These are phyloP conservation scores for Helicorthomorpha holstii DNA, from an alignment of 1,140 invertebrate genomes.

Conservation along the genomic window DNA sequence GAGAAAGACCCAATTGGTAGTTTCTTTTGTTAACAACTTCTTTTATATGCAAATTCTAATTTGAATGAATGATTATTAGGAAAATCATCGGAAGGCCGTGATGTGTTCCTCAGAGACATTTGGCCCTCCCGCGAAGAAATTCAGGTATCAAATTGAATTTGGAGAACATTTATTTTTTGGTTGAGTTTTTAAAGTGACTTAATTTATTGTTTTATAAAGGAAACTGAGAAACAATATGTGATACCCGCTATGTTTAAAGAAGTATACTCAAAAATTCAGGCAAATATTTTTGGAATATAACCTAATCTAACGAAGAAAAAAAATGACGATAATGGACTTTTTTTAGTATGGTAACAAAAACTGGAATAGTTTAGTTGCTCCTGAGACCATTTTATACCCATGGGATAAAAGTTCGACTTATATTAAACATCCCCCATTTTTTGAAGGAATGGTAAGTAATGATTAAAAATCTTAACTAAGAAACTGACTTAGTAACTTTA, in stretches of 20 bases:
- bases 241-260: constrained; percentile 96
- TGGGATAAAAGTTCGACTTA: constrained; percentile 88
- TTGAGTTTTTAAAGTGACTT: background rate
- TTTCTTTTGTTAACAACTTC: background rate
- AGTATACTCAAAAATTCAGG: constrained; percentile 65
- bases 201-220: constrained; percentile 28
- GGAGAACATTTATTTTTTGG: background rate
- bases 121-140: constrained; percentile 89
- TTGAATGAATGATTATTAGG: constrained; percentile 36
- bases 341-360: constrained; percentile 55
- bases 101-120: constrained; percentile 76
- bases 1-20: constrained; percentile 67
- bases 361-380: constrained; percentile 70
- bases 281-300: constrained; percentile 4
- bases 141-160: constrained; percentile 17
- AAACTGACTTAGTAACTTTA: too few relatives aligned
- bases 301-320: background rate
- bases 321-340: background rate
- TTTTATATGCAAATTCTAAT: background rate
- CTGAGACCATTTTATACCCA: constrained; percentile 67
- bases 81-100: constrained; percentile 42
- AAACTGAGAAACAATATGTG: constrained; percentile 71
- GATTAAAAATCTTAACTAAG: too few relatives aligned
- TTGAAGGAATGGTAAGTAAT: constrained; percentile 63
- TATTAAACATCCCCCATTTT: constrained; percentile 94